Evolutionary conservation across 1,140 invertebrate species (phyloP), one percentile per base, ranked within the genome.

Genomic region (Zaprionus nigranus): DNA sequence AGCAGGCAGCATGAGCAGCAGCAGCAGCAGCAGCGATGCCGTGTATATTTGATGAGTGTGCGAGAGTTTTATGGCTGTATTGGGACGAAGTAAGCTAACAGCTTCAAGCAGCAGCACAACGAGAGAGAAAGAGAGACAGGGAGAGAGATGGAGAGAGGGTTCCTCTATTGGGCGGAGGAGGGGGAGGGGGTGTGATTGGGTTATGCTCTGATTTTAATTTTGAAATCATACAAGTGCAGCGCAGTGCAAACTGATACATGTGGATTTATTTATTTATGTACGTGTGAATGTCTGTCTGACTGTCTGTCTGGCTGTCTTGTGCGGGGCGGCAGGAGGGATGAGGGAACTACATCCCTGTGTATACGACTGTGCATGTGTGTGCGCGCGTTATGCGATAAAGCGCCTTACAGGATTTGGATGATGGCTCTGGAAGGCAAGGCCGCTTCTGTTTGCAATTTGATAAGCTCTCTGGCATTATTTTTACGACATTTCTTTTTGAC

Each of bases 171-270:
- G 11, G 6, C 15, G 40, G 40, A 5, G 13, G 3, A 26, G 60
- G 24, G 71, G 62, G 6, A 22, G 20, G 20, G 20, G 20, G 69
- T 70, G 61, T 87, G 85, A 87, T 87, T 87, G 84, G 84, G 84
- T 87, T 87, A 87, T 88, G 81, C 81, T 81, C 85, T 87, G 84
- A 87, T 87, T 87, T 87, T 90, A 87, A 87, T 87, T 87, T 87
- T 87, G 85, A 87, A 87, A 87, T 87, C 84, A 87, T 90, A 90
- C 81, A 75, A 83, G 74, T 78, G 84, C 81, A 88, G 81, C 78
- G 40, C 40, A 83, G 69, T 88, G 73, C 73, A 83, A 77, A 87
- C 53, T 66, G 78, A 78, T 81, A 81, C 81, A 87, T 84, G 71
- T 60, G 75, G 73, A 82, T 77, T 77, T 86, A 87, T 87, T 90